These are phyloP conservation scores for Oxyura jamaicensis DNA, from an alignment of 2,113 vertebrate genomes.

Conservation along the genomic window DNA sequence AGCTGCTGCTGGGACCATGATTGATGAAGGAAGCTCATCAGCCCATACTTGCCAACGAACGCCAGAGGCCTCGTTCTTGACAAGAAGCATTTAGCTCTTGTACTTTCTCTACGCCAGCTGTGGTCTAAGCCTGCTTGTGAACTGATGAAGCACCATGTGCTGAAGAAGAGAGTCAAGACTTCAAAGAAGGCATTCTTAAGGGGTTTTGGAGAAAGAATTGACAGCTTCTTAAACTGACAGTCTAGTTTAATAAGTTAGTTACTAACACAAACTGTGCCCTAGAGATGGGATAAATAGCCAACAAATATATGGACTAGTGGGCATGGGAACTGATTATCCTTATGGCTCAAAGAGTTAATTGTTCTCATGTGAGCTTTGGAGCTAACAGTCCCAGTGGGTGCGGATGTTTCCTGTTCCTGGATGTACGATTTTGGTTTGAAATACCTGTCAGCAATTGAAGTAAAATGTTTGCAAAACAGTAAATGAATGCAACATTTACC, in stretches of 20 bases:
- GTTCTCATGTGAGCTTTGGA: too few relatives aligned
- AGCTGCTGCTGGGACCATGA: background rate
- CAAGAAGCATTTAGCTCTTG: background rate
- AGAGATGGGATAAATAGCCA: background rate
- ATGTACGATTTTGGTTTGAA: background rate
- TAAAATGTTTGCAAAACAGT: background rate
- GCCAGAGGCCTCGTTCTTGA: background rate
- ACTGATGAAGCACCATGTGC: background rate
- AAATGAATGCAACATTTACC: background rate
- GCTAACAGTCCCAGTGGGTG: background rate
- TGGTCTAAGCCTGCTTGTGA: background rate
- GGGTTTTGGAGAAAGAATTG: background rate
- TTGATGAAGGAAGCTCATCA: background rate
- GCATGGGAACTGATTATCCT: background rate
- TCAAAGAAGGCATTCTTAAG: background rate
- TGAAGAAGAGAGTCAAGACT: background rate
- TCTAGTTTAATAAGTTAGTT: background rate
- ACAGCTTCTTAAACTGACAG: background rate
- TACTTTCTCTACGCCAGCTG: background rate
- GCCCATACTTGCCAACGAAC: background rate
- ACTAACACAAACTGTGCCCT: background rate
- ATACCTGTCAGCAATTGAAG: background rate
- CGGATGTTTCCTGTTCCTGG: background rate
- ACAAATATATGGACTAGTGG: background rate
- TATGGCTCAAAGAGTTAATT: background rate